These are phyloP conservation scores for Lamprotornis superbus DNA, from an alignment of 2,113 vertebrate genomes.

Conservation along the genomic window DNA sequence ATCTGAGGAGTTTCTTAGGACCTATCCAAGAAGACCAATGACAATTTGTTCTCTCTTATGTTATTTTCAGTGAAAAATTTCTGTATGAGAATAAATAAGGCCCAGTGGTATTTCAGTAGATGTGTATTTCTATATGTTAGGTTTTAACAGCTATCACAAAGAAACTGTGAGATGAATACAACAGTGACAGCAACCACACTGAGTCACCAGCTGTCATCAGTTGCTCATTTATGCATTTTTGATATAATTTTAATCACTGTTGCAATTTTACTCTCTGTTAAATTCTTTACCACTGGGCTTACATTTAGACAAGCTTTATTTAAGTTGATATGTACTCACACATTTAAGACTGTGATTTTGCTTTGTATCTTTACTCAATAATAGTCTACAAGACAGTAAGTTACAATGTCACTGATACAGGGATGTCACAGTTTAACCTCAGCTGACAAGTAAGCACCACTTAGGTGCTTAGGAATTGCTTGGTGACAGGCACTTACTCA, in stretches of 20 bases:
- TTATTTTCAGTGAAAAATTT: not conserved
- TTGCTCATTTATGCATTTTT: not conserved
- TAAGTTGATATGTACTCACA: not conserved
- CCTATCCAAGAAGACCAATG: not conserved
- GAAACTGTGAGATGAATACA: not conserved
- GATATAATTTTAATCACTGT: not conserved
- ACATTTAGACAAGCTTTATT: not conserved
- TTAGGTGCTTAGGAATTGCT: too few species aligned
- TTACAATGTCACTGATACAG: not conserved
- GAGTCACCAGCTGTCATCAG: not conserved
- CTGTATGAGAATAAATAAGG: not conserved
- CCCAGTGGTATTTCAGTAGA: not conserved
- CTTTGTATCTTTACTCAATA: not conserved
- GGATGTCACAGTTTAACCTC: not conserved
- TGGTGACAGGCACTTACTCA: not conserved
- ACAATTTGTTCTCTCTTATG: not conserved
- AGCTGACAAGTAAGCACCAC: not conserved
- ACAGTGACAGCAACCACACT: not conserved
- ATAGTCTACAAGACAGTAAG: not conserved
- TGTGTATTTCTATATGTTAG: not conserved
- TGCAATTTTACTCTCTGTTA: not conserved
- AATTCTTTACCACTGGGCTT: not conserved
- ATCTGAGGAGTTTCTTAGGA: not conserved
- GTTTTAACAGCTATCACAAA: not conserved
- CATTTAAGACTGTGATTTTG: not conserved